Base-by-base conservation (phyloP, 2,797 vertebrate genomes). In the Diplodus sargus region DNA sequence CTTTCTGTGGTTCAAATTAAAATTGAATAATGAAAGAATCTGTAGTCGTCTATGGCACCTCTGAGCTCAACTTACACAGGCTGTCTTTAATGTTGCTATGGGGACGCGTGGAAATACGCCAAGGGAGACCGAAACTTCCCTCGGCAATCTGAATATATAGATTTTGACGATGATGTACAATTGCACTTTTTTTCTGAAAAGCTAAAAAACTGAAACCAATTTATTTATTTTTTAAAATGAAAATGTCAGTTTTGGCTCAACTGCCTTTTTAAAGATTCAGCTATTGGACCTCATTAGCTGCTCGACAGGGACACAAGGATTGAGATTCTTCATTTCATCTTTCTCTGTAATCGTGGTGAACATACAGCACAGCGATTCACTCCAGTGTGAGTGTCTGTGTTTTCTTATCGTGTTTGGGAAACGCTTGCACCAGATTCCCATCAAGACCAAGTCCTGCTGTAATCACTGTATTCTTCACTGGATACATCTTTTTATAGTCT, bases 151-250 rank as follows among this genome's bases (percentile, higher is more conserved):
- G 30, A 67, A 68, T 22, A 56, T 48, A 49, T 22, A 61, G 43
- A 65, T 58, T 65, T 62, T 42, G 11, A 67, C 39, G 62, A 69
- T 72, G 39, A 70, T 82, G 70, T 72, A 90, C 74, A 89, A 91
- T 87, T 90, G 88, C 90, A 91, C 88, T 90, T 92, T 34, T 34
- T 81, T 58, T 65, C 60, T 69, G 53, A 51, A 58, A 75, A 65
- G 30, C 69, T 39, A 51, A 52, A 57, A 54, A 59, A 62, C 48
- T 83, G 20, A 81, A 77, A 68, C n/a, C 34, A 39, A 34, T 34
- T 39, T 39, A 9, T 34, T 34, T n/a, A n/a, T 34, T 28, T 28
- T 28, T 28, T 28, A 3, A 28, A 28, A 34, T 34, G 30, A 39
- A 39, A 11, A 39, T 39, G 45, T 75, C 10, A 3, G 3, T 76